Percentiles rank a stretch among this genome's conserved stretches.
phyloP scores from a whole-genome alignment of 1,140 invertebrate species.

The Heterodera schachtii region DNA sequence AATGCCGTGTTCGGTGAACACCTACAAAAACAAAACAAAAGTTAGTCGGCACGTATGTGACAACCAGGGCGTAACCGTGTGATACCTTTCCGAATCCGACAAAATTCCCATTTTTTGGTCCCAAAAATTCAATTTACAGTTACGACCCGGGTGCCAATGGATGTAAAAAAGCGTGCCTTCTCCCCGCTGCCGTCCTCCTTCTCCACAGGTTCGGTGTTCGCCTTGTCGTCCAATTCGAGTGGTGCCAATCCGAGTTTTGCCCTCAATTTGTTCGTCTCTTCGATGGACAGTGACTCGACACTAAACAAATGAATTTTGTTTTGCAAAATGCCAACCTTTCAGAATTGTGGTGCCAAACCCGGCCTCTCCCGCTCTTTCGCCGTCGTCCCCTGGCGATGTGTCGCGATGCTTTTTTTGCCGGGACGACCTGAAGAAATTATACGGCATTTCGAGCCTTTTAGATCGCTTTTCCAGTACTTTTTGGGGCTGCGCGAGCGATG shows the following conservation, averaged over 20 bases:
- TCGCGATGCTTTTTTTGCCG: slow-evolving; percentile 4
- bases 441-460: too few species aligned
- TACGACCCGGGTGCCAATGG: neutral
- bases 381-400: neutral
- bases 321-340: too few species aligned
- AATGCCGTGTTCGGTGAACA: slow-evolving; percentile 61
- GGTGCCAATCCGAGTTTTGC: slow-evolving; percentile 91
- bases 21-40: slow-evolving; percentile 25
- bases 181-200: slow-evolving; percentile 18
- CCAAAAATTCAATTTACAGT: too few species aligned
- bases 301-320: slow-evolving; percentile 29
- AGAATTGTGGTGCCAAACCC: too few species aligned
- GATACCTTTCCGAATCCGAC: too few species aligned
- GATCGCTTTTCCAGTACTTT: neutral
- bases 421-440: neutral
- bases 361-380: neutral
- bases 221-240: slow-evolving; percentile 74
- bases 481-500: slow-evolving; percentile 12
- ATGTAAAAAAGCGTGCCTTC: neutral
- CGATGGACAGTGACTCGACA: slow-evolving; percentile 54
- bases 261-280: slow-evolving; percentile 51
- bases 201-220: slow-evolving; percentile 36
- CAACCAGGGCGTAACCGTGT: neutral
- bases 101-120: too few species aligned
- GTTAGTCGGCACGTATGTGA: neutral